Evolutionary conservation across 1,140 invertebrate species (phyloP), one percentile per base, ranked within the genome.

Genomic region (Hycleus cichorii): DNA sequence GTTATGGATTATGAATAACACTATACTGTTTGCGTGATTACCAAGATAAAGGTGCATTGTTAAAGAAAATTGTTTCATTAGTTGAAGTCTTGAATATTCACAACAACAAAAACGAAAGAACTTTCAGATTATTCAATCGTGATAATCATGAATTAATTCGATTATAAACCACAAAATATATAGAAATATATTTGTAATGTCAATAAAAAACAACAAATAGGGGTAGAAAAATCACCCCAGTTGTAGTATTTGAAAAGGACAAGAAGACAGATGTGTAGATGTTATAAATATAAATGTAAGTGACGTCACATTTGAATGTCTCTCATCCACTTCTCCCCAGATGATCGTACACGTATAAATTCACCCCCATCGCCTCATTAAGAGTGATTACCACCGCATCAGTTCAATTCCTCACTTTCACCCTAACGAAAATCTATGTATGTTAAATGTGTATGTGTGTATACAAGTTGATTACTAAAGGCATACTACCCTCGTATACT

Each of bases 31-130:
- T 25, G 51, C 42, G 51, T 53, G 51, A 46, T 53, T 45, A 45
- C 25, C 10, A 10, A 39, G 49, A 51, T 49, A 49, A 49, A 49
- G 7, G 32, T 32, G 27, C 12, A 12, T 40, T 39, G 49, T 39
- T 32, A 32, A 32, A 51, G 51, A 53, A 53, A 53, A 53, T 53
- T 53, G 51, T 45, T 53, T 53, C 42, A 53, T 53, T 53, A 44
- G 39, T 48, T 18, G 18, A 18, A 48, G 38, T 32, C 38, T 32
- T 25, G 47, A 48, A 48, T 48, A 25, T 12, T 25, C 11, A 6
- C 10, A 25, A 6, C n/a, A 12, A 25, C 11, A 12, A 27, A 25
- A 48, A 7, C 10, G 47, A 48, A 25, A 48, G 24, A 25, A 48
- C 24, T 25, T 18, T 18, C 18, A 18, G 18, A 18, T 18, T 18